Conservation (phyloP, 2,888 invertebrate species). For the Plusia festucae region DNA sequence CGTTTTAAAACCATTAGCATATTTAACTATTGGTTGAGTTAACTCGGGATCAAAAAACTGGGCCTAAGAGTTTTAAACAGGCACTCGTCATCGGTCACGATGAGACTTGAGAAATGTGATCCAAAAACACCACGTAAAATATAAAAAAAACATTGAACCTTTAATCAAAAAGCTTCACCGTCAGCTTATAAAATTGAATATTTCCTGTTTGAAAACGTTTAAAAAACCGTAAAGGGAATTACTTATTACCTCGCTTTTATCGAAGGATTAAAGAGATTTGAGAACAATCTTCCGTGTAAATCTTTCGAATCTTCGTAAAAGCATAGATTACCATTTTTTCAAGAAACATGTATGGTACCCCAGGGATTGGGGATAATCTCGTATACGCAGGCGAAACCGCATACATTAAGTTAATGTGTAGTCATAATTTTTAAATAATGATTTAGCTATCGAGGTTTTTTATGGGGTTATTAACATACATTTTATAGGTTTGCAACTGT, state of each 20-base stretch:
- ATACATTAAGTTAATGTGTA: conserved; percentile 12
- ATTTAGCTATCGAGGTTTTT: background rate
- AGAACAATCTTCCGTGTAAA: conserved; percentile 36
- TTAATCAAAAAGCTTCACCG: background rate
- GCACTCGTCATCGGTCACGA: too few relatives aligned
- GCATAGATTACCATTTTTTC: conserved; percentile 31
- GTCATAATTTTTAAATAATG: conserved; percentile 9
- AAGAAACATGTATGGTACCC: conserved; percentile 32
- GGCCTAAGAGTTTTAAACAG: too few relatives aligned
- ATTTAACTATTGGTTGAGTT: too few relatives aligned
- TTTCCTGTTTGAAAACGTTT: conserved; percentile 20
- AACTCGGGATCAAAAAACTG: too few relatives aligned
- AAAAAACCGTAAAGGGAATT: conserved; percentile 23
- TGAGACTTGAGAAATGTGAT: background rate
- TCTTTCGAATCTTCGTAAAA: conserved; percentile 27
- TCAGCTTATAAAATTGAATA: conserved; percentile 10
- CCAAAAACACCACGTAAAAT: background rate
- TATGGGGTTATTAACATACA: background rate
- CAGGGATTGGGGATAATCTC: conserved; percentile 27
- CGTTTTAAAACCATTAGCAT: too few relatives aligned
- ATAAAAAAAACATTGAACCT: background rate
- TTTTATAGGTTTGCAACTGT: too few relatives aligned
- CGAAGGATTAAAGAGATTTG: conserved; percentile 29
- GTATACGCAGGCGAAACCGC: conserved; percentile 9
- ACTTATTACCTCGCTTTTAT: conserved; percentile 24